Evolutionary conservation across 1,140 invertebrate genomes (phyloP).

Genomic region (Drosophila lacteicornis): DNA sequence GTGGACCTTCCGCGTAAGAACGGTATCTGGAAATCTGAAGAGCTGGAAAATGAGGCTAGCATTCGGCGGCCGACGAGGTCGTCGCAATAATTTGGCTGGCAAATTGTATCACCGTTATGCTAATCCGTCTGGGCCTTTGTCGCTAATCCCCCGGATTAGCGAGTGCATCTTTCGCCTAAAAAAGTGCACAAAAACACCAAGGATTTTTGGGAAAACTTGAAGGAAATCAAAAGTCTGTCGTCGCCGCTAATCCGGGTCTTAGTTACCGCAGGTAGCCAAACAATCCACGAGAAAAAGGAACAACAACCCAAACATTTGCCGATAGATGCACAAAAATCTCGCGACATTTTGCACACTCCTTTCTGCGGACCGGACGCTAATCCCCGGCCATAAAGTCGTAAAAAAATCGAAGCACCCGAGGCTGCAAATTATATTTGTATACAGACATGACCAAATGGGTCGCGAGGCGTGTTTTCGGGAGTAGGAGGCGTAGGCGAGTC

Average conservation of each 20-base stretch:
- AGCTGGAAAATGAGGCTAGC: slow-evolving; percentile 13
- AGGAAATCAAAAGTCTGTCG: slow-evolving; percentile 63
- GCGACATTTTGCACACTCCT: slow-evolving; percentile 70
- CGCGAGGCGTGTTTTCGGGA: slow-evolving; percentile 22
- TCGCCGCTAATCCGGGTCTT: slow-evolving; percentile 69
- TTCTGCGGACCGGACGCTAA: slow-evolving; percentile 74
- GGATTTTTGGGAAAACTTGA: slow-evolving; percentile 67
- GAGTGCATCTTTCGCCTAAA: slow-evolving; percentile 65
- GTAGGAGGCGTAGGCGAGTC: slow-evolving; percentile 24
- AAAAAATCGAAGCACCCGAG: slow-evolving; percentile 63
- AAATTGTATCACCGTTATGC: slow-evolving; percentile 79
- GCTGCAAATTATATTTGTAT: slow-evolving; percentile 75
- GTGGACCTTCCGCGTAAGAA: slow-evolving; percentile 71
- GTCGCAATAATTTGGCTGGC: slow-evolving; percentile 62
- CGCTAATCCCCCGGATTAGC: slow-evolving; percentile 75
- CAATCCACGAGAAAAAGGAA: slow-evolving; percentile 23
- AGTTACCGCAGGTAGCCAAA: slow-evolving; percentile 24
- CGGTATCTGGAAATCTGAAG: slow-evolving; percentile 20
- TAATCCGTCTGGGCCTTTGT: slow-evolving; percentile 69
- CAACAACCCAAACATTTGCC: slow-evolving; percentile 36
- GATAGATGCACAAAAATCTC: slow-evolving; percentile 33
- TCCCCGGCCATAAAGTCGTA: slow-evolving; percentile 75
- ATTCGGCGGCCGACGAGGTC: slow-evolving; percentile 52
- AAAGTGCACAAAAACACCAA: slow-evolving; percentile 64
- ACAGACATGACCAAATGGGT: slow-evolving; percentile 56